Base-by-base conservation (phyloP, 2,113 vertebrate genomes). In the Ophiodon elongatus region DNA sequence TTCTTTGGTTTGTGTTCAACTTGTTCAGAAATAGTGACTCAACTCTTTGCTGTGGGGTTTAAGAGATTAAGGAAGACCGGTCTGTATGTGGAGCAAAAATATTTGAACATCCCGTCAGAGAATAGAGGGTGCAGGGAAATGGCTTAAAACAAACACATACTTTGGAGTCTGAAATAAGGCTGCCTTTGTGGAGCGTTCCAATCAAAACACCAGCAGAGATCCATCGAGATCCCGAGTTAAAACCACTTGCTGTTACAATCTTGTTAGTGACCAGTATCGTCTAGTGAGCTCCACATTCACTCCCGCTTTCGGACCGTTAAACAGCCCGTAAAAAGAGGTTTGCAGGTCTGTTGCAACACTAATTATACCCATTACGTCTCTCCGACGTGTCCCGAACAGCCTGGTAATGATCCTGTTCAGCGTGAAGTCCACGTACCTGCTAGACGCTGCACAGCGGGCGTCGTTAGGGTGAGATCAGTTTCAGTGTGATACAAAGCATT, bases 1-100 rank as follows among this genome's bases (percentile, higher is more conserved):
- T 56, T 88, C 92, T 94, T 92, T 93, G 93, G 91, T 93, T 87
- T 56, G 89, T 74, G 73, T n/a, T n/a, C n/a, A n/a, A n/a, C n/a
- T n/a, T n/a, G n/a, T n/a, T n/a, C n/a, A n/a, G n/a, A n/a, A n/a
- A n/a, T n/a, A n/a, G n/a, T n/a, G n/a, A n/a, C n/a, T 31, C 17
- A 23, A 76, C 27, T 0, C 41, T 31, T 57, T 39, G 59, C 74
- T 19, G 27, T 19, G 23, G 52, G 50, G 70, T 62, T 66, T 6
- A 17, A 43, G 37, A 73, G 39, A 31, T 39, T 43, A 10, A 65
- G 66, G 80, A 86, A 83, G 80, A 76, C 27, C 50, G 43, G 13
- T 80, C 19, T 2, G 2, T 17, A 9, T 10, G 25, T 29, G 54
- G 13, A 35, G 31, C 5, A 50, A 7, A 57, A 73, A 33, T 27